These are phyloP conservation scores for Hirundichthys speculiger DNA, from an alignment of 2,113 vertebrate genomes.

Conservation along the genomic window DNA sequence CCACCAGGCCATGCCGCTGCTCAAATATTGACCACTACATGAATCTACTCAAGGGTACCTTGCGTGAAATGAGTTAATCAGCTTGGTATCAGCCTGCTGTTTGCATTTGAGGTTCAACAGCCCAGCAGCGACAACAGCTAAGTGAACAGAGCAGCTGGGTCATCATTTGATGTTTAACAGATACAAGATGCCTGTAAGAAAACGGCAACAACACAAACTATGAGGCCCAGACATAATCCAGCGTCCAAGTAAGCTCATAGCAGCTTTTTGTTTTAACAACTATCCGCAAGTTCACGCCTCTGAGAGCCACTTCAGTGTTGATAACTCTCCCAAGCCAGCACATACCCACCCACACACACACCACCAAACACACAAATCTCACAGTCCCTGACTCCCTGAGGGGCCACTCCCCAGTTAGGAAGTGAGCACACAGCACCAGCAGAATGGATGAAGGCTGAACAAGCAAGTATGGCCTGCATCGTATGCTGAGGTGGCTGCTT, in stretches of 20 bases:
- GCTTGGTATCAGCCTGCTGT: slow-evolving; percentile 16
- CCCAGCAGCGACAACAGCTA: neutral
- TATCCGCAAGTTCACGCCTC: neutral
- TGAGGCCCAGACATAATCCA: neutral
- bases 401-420: slow-evolving; percentile 22
- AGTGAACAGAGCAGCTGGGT: slow-evolving; percentile 21
- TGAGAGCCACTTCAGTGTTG: neutral
- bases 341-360: too few species aligned
- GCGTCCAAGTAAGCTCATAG: neutral
- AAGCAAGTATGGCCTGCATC: slow-evolving; percentile 12
- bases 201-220: neutral
- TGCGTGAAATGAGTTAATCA: slow-evolving; percentile 28
- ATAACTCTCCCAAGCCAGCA: neutral
- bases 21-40: slow-evolving; percentile 52
- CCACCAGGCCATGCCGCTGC: slow-evolving; percentile 23
- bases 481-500: slow-evolving; percentile 55
- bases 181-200: neutral
- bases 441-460: slow-evolving; percentile 33
- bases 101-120: slow-evolving; percentile 35
- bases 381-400: slow-evolving; percentile 2
- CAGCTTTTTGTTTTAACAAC: slow-evolving; percentile 5
- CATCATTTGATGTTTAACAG: slow-evolving; percentile 5
- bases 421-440: slow-evolving; percentile 19
- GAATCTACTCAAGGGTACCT: slow-evolving; percentile 13
- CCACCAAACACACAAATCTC: too few species aligned